A percentile compares a stretch with the other conserved stretches of the same genome.
Evolutionary conservation across 2,888 invertebrate species (phyloP).

Genomic region (Osmoderma eremita): DNA sequence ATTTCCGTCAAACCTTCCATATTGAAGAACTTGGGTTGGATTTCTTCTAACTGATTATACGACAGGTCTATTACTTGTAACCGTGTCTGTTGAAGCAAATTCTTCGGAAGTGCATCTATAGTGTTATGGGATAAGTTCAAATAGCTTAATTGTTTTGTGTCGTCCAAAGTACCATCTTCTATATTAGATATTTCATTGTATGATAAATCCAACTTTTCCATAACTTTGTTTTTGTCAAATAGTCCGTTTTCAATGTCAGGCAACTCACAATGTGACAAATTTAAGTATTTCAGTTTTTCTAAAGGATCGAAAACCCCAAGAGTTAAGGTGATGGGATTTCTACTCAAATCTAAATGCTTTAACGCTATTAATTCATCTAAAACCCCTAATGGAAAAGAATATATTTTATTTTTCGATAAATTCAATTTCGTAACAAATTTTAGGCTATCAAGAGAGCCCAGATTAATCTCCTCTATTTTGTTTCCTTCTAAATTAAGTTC

Average conservation of each 20-base stretch:
- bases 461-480: constrained; percentile 33
- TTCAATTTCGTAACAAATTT: constrained; percentile 43
- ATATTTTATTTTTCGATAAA: constrained; percentile 45
- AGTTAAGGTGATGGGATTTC: constrained; percentile 32
- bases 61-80: constrained; percentile 49
- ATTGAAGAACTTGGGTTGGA: constrained; percentile 45
- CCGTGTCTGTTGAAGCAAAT: constrained; percentile 47
- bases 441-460: constrained; percentile 45
- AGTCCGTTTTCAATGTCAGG: constrained; percentile 38
- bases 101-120: constrained; percentile 42
- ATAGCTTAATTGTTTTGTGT: constrained; percentile 43
- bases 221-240: constrained; percentile 45
- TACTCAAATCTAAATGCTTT: constrained; percentile 44
- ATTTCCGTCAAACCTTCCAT: constrained; percentile 46
- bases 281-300: constrained; percentile 38
- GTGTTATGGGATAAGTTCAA: constrained; percentile 49
- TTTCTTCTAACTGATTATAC: constrained; percentile 46
- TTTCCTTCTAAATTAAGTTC: constrained; percentile 47
- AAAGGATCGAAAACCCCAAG: constrained; percentile 40
- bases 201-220: constrained; percentile 47
- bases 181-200: constrained; percentile 45
- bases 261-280: constrained; percentile 44
- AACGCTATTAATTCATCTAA: constrained; percentile 45
- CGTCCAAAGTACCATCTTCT: constrained; percentile 42
- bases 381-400: constrained; percentile 42